Base-by-base conservation (phyloP, 2,888 invertebrate genomes). In the Pimpla rufipes region DNA sequence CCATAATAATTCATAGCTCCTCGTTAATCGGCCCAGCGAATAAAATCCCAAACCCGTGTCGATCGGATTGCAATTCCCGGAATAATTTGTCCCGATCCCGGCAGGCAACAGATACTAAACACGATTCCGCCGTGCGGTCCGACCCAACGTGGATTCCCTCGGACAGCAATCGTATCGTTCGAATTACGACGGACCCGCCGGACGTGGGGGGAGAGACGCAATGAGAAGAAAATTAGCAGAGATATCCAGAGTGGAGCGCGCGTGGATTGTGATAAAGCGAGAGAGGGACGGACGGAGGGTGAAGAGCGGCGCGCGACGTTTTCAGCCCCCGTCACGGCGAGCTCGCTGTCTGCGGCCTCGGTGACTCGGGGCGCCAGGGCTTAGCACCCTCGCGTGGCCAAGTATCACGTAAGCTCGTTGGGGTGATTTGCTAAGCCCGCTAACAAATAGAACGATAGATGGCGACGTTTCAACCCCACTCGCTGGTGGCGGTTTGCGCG, bases 381-480 rank as follows among this genome's bases (percentile, higher is more conserved):
- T 92, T 92, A 92, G 87, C 92, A 90, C 91, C 92, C 91, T 85
- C 85, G 85, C 81, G 82, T 52, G 29, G 37, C 83, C 86, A 90
- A 90, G 90, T 89, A 89, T 86, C 90, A 89, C 88, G 88, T 92
- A 92, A 92, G 92, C 92, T 91, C 91, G 92, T 90, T 89, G 91
- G 91, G 92, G 91, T 92, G 93, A 92, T 93, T 93, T 92, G 93
- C 92, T 93, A 93, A 93, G 92, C 93, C 89, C 91, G 92, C 91
- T 91, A 92, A 92, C 93, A 93, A 93, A 93, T 93, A 92, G 92
- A 91, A 92, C 92, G 93, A 93, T 93, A 92, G 92, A 93, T 92
- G 92, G 92, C 91, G 90, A 89, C 89, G 90, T 89, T 90, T 89
- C 87, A 88, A 85, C 89, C 90, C 89, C 88, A 85, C 82, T 76